Conservation (phyloP, 2,113 vertebrate species). For the Coptodon bakossiorum region DNA sequence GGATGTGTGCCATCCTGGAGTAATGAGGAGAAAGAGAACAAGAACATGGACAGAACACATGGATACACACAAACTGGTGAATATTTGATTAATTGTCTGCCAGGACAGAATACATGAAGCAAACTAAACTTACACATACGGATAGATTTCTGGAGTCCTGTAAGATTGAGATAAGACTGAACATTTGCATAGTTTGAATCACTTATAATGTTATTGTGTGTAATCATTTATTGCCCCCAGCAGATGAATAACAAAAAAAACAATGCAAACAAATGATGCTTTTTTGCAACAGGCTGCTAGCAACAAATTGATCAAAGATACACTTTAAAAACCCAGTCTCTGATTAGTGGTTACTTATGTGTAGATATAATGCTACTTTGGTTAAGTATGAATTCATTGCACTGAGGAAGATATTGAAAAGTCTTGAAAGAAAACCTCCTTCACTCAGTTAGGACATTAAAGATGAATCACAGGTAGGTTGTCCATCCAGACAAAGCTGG, state of each 20-base stretch:
- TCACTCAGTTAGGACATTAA: neutral
- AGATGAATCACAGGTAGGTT: neutral
- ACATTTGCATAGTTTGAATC: neutral
- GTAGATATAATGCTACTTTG: neutral
- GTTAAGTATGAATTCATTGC: neutral
- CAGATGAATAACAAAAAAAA: neutral
- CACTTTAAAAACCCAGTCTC: rapidly evolving
- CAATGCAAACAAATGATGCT: neutral
- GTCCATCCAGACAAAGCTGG: neutral
- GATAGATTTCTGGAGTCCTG: neutral
- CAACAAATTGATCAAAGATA: neutral
- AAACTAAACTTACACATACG: neutral
- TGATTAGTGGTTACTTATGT: neutral
- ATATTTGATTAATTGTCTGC: slow-evolving; percentile 6
- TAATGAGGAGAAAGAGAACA: slow-evolving; percentile 13
- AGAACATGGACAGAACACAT: slow-evolving; percentile 30
- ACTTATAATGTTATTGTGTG: neutral
- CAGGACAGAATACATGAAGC: neutral
- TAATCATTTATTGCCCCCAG: neutral
- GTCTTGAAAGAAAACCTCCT: neutral
- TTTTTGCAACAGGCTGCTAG: neutral
- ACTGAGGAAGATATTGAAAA: neutral
- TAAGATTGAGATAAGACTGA: neutral
- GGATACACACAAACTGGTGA: neutral
- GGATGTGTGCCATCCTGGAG: neutral